Base-by-base conservation (phyloP, 2,113 vertebrate species). In the Leptobrachium ailaonicum region DNA sequence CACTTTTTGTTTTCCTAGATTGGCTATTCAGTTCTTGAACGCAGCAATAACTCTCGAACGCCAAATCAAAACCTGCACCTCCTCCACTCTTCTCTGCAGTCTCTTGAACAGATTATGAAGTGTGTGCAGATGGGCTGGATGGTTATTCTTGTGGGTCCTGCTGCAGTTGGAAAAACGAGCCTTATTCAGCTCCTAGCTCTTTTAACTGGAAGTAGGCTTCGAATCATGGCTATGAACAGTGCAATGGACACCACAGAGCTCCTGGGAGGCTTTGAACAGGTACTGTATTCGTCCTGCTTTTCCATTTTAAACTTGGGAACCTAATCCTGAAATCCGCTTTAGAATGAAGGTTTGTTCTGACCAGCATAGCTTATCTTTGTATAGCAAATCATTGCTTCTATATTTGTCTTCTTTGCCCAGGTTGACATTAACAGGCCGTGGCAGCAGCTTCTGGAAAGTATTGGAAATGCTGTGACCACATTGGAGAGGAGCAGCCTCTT, bases 121-220 rank as follows among this genome's bases (percentile, higher is more conserved):
- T 98, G 97, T 76, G 95, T 98, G 53, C 95, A 98, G 84, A 96
- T 97, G 96, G 93, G 91, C 82, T 99, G 97, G 98, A 98, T 98
- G 97, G 94, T 93, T 6, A 95, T 99, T 66, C 88, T 99, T 79
- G 98, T 98, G 5, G 97, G 98, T 1, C 95, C 98, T 1, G 93
- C 95, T 2, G 92, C 95, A 69, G 96, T 95, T 0, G 98, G 96
- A 42, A 99, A 99, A 90, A 97, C 95, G 73, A 97, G 95, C 83
- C 88, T 99, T 71, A 91, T 98, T 83, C 94, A 96, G 77, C 92
- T 98, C 6, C 86, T 99, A 79, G 94, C 97, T n/a, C 90, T 96
- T 76, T 92, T 99, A 82, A 96, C 95, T 0, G 97, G 97, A 41
- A 96, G 96, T 79, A 92, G 90, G 0, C 93, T 99, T 20, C 89